Evolutionary conservation across 1,140 invertebrate species (phyloP), one percentile per base, ranked within the genome.

Genomic region (Eriosoma lanigerum): DNA sequence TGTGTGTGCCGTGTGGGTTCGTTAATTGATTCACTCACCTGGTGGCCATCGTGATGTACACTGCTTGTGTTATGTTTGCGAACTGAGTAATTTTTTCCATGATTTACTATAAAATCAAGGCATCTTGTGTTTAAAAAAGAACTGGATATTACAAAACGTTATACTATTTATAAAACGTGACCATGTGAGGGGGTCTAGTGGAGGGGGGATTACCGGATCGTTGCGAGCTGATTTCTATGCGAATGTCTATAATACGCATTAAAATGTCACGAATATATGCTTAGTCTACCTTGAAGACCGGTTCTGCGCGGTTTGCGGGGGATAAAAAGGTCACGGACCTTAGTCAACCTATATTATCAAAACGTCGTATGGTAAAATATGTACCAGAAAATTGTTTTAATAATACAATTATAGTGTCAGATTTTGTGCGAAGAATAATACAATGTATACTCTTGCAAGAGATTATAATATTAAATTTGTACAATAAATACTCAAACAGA

Each of bases 111-210:
- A 38, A 24, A 56, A 56, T 38, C 72, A 38, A 56, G 72, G 29
- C 19, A 50, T 38, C 32, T 75, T 38, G 32, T 32, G 9, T 58
- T 44, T 72, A 32, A 70, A 75, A 76, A 38, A 68, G 58, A 76
- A 76, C 72, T 76, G 52, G 72, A 76, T 76, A 76, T 76, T 76
- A 58, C 72, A 21, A 76, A 76, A 76, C 54, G 21, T 44, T 4
- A 38, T 48, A 48, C 32, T 48, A 50, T 50, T 50, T 50, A 50
- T 50, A 50, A 70, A 70, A 70, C 66, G 66, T 50, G 66, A 70
- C 24, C 29, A 29, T 24, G 66, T 50, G 44, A 50, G 68, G 68
- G 68, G 48, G 46, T 68, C 64, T 8, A 68, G 21, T 32, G 26
- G 60, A 62, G 26, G 60, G 64, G 64, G 48, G 26, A 19, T 15